A percentile compares a stretch with the other conserved stretches of the same genome.
Evolutionary conservation across 2,888 invertebrate genomes (phyloP).

Genomic region (Tenthredo distinguenda): DNA sequence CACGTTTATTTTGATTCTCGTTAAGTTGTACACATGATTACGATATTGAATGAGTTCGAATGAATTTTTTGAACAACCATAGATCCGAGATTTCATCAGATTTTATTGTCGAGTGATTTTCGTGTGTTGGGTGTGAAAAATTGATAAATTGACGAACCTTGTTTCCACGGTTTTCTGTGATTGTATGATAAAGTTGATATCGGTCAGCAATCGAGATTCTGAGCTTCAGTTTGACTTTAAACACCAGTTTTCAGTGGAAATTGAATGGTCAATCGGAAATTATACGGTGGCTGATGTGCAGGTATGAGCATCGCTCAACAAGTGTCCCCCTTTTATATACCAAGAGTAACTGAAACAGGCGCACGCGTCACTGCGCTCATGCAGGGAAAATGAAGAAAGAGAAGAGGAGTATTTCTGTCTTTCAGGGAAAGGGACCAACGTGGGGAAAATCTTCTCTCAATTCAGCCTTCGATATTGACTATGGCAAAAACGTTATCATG

Average conservation of each 20-base stretch:
- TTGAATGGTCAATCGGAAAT: constrained; percentile 54
- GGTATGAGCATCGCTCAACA: constrained; percentile 76
- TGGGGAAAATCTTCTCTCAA: background rate
- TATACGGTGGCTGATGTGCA: constrained; percentile 70
- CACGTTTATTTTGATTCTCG: background rate
- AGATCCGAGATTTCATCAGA: background rate
- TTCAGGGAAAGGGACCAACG: background rate
- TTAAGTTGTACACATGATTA: background rate
- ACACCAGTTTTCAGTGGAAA: constrained; percentile 31
- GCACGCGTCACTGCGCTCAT: constrained; percentile 48
- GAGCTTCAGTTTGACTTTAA: background rate
- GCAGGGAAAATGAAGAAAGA: constrained; percentile 23
- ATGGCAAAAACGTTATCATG: background rate
- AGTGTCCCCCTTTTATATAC: constrained; percentile 76
- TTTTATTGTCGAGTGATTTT: background rate
- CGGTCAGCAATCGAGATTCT: constrained; percentile 1
- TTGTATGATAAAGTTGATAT: constrained; percentile 59
- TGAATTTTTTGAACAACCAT: background rate
- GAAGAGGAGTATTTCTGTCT: background rate
- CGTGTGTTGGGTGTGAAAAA: background rate
- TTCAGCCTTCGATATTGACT: constrained; percentile 12
- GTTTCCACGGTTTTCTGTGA: constrained; percentile 53
- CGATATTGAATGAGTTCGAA: background rate
- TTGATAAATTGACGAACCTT: constrained; percentile 51
- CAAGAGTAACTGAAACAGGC: constrained; percentile 36